These are phyloP conservation scores for Mythimna vitellina DNA, from an alignment of 2,888 invertebrate species.

Conservation along the genomic window DNA sequence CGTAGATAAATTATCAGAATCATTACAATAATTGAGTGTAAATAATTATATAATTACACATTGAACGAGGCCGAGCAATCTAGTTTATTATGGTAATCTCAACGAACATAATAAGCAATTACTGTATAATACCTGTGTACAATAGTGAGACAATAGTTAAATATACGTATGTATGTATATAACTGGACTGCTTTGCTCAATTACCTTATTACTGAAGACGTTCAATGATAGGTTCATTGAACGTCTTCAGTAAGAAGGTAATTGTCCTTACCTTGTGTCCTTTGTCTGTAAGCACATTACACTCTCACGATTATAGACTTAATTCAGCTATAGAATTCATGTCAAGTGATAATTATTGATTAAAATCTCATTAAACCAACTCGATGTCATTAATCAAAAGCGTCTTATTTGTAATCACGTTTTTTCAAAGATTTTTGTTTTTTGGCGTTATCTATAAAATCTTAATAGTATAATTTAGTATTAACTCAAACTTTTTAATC, in stretches of 20 bases:
- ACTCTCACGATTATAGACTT: conserved; percentile 9
- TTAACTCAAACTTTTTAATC: no score
- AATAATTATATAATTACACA: conserved; percentile 29
- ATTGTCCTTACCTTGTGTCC: conserved; percentile 23
- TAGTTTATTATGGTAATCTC: conserved; percentile 68
- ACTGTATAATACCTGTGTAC: conserved; percentile 42
- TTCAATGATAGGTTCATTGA: no score
- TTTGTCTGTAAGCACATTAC: conserved; percentile 36
- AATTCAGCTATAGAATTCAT: conserved; percentile 15
- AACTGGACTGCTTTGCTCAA: conserved; percentile 29
- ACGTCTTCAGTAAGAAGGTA: no score
- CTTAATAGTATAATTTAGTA: no score
- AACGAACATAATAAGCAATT: conserved; percentile 67
- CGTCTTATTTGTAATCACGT: no score
- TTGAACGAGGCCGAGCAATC: conserved; percentile 58
- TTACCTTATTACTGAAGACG: conserved; percentile 45
- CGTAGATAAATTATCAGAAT: background rate
- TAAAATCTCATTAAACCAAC: background rate
- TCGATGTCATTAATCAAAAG: background rate
- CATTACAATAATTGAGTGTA: background rate
- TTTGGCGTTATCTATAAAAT: no score
- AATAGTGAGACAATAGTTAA: conserved; percentile 22
- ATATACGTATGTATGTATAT: background rate
- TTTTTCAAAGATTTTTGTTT: no score
- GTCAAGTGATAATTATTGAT: conserved; percentile 2